Evolutionary conservation across 2,888 invertebrate genomes (phyloP).

Genomic region (Dilophus febrilis): DNA sequence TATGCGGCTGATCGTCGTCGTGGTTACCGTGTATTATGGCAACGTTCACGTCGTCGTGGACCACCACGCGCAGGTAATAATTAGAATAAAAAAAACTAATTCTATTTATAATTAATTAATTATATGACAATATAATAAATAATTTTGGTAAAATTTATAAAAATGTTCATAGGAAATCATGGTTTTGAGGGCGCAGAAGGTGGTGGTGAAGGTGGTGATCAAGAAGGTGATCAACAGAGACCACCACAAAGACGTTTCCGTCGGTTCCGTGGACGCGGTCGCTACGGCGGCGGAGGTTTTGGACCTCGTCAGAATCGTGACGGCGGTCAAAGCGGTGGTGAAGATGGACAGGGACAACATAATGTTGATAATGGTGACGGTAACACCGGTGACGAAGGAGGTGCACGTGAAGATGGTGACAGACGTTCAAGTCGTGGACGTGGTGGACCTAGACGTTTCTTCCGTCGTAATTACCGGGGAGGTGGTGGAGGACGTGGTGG

Average conservation of each 20-base stretch:
- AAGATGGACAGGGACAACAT: slow-evolving; percentile 37
- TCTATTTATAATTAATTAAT: slow-evolving; percentile 11
- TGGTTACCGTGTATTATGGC: slow-evolving; percentile 46
- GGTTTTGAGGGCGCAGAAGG: slow-evolving; percentile 8
- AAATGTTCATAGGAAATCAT: background rate
- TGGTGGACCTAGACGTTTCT: slow-evolving; percentile 37
- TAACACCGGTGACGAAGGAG: slow-evolving; percentile 16
- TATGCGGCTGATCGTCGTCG: slow-evolving; percentile 88
- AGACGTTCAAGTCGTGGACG: slow-evolving; percentile 27
- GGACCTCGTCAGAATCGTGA: slow-evolving; percentile 25
- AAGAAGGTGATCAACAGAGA: slow-evolving; percentile 9
- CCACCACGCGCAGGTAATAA: slow-evolving; percentile 9
- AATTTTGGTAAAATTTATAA: background rate
- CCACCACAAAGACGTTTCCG: slow-evolving; percentile 30
- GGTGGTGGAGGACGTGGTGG: slow-evolving; percentile 22
- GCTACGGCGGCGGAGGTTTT: slow-evolving; percentile 26
- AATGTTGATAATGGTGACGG: slow-evolving; percentile 32
- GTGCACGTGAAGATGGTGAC: slow-evolving; percentile 19
- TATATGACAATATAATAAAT: background rate
- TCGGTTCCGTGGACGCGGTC: slow-evolving; percentile 20
- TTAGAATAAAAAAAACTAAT: slow-evolving; percentile 27
- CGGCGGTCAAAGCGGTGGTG: slow-evolving; percentile 20
- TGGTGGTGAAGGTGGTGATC: slow-evolving; percentile 15
- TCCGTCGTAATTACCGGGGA: slow-evolving; percentile 59
- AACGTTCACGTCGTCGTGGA: slow-evolving; percentile 25